Percentiles rank a stretch among this genome's conserved stretches.
phyloP scores from a whole-genome alignment of 1,140 invertebrate genomes.

The Druon quercuslanigerum region DNA sequence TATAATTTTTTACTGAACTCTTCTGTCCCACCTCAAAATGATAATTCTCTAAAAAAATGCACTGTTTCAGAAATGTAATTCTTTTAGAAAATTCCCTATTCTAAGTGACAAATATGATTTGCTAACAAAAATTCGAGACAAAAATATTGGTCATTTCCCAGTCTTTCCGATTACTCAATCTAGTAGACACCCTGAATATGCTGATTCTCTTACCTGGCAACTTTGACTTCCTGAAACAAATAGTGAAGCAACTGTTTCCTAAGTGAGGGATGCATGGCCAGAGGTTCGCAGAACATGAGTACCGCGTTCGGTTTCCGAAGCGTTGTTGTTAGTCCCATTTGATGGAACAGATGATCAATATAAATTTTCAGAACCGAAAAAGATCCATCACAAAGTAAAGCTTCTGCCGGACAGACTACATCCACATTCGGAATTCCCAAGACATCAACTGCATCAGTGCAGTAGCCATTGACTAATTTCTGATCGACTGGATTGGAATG shows the following conservation, averaged over 20 bases:
- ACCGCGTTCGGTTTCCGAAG: constrained; percentile 73
- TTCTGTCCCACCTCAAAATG: too few relatives aligned
- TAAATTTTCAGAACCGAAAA: constrained; percentile 72
- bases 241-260: constrained; percentile 74
- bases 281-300: constrained; percentile 74
- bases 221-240: constrained; percentile 74
- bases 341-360: constrained; percentile 73
- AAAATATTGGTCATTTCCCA: too few relatives aligned
- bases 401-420: constrained; percentile 73
- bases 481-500: constrained; percentile 71
- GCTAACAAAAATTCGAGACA: too few relatives aligned
- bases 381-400: constrained; percentile 68
- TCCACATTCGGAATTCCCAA: constrained; percentile 74
- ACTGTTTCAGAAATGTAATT: too few relatives aligned
- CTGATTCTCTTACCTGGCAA: constrained; percentile 66
- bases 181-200: too few relatives aligned
- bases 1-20: too few relatives aligned
- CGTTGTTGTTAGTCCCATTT: constrained; percentile 70
- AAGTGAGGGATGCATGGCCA: constrained; percentile 69
- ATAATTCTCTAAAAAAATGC: too few relatives aligned
- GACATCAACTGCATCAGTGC: constrained; percentile 69
- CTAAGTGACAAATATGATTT: too few relatives aligned
- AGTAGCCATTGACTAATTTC: constrained; percentile 72
- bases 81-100: too few relatives aligned
- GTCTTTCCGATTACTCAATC: too few relatives aligned